Evolutionary conservation across 2,113 vertebrate genomes (phyloP), one percentile per base, ranked within the genome.

Genomic region (Ciconia boyciana): DNA sequence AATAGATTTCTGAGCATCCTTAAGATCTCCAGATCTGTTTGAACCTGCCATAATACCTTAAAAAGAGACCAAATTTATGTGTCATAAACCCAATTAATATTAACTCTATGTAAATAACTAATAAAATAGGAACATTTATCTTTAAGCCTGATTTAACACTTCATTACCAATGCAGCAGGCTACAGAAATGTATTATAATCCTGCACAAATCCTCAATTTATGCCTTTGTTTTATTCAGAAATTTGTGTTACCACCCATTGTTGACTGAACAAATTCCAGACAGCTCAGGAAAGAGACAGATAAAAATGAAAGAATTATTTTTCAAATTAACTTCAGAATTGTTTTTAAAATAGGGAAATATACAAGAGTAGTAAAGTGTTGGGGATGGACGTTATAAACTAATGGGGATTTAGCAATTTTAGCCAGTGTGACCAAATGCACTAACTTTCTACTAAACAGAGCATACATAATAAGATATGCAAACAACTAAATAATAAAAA

Each of bases 1-100:
- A 96, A 99, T 99, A 65, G 99, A 99, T 96, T 98, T 99, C 98
- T 99, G 99, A 54, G 99, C 99, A 29, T 99, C 99, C 90, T 98
- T 98, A 93, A 99, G 97, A 97, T 99, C 99, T 75, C 99, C 99
- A 8, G 99, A 99, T 51, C 99, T 98, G 98, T 99, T 99, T 34
- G 99, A 99, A 80, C 99, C 99, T 15, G 99, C 99, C 99, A 99
- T 99, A 96, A 99, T 99, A 69, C 99, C 99, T 99, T 89, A 13
- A 90, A 86, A 26, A 96, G 39, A 94, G 34, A 79, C 8, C 29
- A 89, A 71, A 60, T 78, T n/a, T 69, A 31, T 29, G 48, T 18
- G 54, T 90, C 36, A 93, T 34, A 62, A 86, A 83, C 95, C 9
- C 28, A 93, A 32, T 49, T 11, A 71, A 46, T 55, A 93, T 15